A percentile compares a stretch with the other conserved stretches of the same genome.
These are phyloP conservation scores for Megalurothrips usitatus DNA, from an alignment of 2,888 invertebrate genomes.

Conservation along the genomic window DNA sequence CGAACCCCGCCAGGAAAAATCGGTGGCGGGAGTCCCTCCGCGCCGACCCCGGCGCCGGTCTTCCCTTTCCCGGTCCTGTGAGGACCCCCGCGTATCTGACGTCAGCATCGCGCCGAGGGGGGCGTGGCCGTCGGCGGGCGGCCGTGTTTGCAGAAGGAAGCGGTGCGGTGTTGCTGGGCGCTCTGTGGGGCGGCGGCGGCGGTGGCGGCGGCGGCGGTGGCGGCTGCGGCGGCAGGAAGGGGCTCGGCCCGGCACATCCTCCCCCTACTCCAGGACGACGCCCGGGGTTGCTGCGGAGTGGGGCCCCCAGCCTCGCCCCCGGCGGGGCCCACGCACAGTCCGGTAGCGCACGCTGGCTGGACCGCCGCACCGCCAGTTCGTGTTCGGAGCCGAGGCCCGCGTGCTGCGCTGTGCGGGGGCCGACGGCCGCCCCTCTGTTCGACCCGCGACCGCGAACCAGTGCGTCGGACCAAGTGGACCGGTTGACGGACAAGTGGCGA, in stretches of 20 bases:
- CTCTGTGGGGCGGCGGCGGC: not conserved
- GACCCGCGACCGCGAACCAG: no score
- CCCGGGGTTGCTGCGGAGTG: not conserved
- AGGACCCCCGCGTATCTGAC: no score
- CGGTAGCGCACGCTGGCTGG: not conserved
- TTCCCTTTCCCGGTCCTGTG: no score
- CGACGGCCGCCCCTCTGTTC: no score
- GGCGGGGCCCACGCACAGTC: not conserved
- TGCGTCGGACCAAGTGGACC: no score
- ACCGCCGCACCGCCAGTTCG: not conserved
- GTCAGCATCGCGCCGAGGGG: no score
- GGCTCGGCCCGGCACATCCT: not conserved
- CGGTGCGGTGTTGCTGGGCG: not conserved
- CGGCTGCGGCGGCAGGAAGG: not conserved
- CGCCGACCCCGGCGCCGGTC: no score
- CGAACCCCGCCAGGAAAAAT: no score
- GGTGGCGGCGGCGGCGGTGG: not conserved
- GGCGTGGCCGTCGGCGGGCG: not conserved
- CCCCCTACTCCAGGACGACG: not conserved
- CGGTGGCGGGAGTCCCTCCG: no score
- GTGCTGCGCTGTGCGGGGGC: no score
- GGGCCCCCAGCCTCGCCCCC: not conserved
- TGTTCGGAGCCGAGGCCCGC: not conserved
- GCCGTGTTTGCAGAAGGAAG: not conserved
- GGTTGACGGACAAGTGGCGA: no score